Percentiles rank a stretch among this genome's conserved stretches.
These are phyloP conservation scores for Macroteleia sp. DNA, from an alignment of 2,888 invertebrate genomes.

Conservation along the genomic window DNA sequence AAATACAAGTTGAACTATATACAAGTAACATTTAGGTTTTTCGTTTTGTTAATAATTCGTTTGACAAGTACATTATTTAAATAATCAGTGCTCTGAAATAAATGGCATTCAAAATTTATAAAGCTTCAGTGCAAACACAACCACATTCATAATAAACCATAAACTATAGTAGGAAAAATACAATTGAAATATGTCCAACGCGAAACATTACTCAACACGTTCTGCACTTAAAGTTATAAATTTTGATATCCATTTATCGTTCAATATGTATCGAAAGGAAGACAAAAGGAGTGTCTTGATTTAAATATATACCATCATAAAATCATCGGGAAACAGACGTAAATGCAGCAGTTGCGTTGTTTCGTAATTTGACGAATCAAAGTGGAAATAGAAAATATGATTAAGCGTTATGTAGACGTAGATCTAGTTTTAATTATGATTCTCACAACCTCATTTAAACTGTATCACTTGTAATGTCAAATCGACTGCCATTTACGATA, in stretches of 20 bases:
- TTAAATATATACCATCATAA: no score
- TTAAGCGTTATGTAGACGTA: conserved; percentile 9
- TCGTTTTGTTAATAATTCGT: background rate
- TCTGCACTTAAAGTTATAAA: no score
- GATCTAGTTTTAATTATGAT: conserved; percentile 13
- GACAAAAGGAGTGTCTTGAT: no score
- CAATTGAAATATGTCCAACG: no score
- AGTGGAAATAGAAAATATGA: conserved; percentile 9
- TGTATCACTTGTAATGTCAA: conserved; percentile 10
- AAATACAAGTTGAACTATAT: conserved; percentile 35
- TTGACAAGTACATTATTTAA: background rate
- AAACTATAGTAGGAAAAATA: no score
- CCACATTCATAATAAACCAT: no score
- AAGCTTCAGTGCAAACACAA: no score
- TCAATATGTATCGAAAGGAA: no score
- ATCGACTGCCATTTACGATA: no score
- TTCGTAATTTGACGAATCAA: background rate
- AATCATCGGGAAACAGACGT: no score
- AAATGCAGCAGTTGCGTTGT: conserved; percentile 28
- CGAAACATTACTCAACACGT: no score
- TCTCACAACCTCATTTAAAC: conserved; percentile 3
- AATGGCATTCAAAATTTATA: background rate
- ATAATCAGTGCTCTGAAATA: background rate
- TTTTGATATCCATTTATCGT: no score
- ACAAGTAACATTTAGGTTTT: conserved; percentile 23